Evolutionary conservation across 2,797 vertebrate species (phyloP).

Genomic region (Acrossocheilus fasciatus): DNA sequence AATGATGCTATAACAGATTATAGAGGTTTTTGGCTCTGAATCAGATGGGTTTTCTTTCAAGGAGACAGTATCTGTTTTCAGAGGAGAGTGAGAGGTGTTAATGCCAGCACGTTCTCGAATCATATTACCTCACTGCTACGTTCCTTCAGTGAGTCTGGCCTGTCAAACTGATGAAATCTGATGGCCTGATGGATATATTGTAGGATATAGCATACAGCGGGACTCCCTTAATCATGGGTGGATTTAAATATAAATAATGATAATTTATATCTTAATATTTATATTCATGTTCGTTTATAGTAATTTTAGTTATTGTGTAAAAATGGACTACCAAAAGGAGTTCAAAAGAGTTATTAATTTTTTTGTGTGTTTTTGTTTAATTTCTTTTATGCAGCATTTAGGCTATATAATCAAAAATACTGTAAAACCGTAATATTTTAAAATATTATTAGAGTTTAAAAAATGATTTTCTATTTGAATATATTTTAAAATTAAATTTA

Average conservation of each 20-base stretch:
- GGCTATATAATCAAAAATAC: not conserved
- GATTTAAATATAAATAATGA: not conserved
- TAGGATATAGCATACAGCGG: not conserved
- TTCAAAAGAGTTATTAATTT: not conserved
- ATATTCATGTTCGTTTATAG: not conserved
- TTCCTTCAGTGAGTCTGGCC: conserved; percentile 14
- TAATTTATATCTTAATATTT: not conserved
- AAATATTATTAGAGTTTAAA: not conserved
- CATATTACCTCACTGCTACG: conserved; percentile 27
- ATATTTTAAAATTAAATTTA: not conserved
- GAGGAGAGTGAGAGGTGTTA: conserved; percentile 33
- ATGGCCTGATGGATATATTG: conserved; percentile 2
- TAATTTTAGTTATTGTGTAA: not conserved
- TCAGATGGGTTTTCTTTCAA: conserved; percentile 23
- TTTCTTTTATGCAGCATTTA: not conserved
- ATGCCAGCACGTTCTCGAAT: conserved; percentile 43
- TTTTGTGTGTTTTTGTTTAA: not conserved
- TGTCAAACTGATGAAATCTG: not conserved
- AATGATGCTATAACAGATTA: conserved; percentile 9
- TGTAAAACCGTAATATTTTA: not conserved
- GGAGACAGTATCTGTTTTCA: conserved; percentile 38
- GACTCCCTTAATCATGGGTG: not conserved
- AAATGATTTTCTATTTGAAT: not conserved
- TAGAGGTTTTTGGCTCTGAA: conserved; percentile 23
- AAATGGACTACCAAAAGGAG: not conserved